Percentiles rank a stretch among this genome's conserved stretches.
phyloP scores from a whole-genome alignment of 2,888 invertebrate species.

The Heliconius ethilla region DNA sequence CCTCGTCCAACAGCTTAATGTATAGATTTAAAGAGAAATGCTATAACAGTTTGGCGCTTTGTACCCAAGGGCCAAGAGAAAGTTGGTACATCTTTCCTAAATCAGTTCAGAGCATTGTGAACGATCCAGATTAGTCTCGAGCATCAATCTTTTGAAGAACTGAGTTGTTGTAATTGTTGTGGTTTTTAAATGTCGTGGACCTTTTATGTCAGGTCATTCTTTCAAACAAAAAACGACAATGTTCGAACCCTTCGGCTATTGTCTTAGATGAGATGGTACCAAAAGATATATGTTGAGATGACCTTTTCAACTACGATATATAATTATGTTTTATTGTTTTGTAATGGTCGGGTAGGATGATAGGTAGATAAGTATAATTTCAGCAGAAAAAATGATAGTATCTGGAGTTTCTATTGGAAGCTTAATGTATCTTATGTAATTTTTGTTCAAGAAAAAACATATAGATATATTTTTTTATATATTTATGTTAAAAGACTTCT shows the following conservation, averaged over 20 bases:
- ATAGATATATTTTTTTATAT: not conserved
- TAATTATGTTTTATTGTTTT: constrained; percentile 35
- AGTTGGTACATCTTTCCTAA: constrained; percentile 70
- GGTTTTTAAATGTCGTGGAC: constrained; percentile 49
- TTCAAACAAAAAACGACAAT: constrained; percentile 42
- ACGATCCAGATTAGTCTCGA: constrained; percentile 66
- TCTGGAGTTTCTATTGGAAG: not conserved
- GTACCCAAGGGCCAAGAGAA: constrained; percentile 74
- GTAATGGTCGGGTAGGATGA: constrained; percentile 25
- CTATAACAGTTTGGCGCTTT: constrained; percentile 54
- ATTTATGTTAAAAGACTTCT: not conserved
- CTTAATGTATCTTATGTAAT: not conserved
- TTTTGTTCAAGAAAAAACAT: not conserved
- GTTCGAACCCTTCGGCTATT: constrained; percentile 40
- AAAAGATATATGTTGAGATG: constrained; percentile 37
- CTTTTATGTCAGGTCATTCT: constrained; percentile 44
- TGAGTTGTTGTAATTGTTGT: constrained; percentile 59
- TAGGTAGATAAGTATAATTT: constrained; percentile 15
- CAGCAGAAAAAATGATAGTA: not conserved
- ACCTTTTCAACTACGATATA: constrained; percentile 34
- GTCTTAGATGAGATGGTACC: constrained; percentile 37
- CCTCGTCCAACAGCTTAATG: constrained; percentile 2
- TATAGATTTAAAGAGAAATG: constrained; percentile 51
- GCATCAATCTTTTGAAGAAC: constrained; percentile 66
- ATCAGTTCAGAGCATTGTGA: constrained; percentile 64